Evolutionary conservation across 2,113 vertebrate genomes (phyloP), one percentile per base, ranked within the genome.

Genomic region (Eudyptes chrysolophus): DNA sequence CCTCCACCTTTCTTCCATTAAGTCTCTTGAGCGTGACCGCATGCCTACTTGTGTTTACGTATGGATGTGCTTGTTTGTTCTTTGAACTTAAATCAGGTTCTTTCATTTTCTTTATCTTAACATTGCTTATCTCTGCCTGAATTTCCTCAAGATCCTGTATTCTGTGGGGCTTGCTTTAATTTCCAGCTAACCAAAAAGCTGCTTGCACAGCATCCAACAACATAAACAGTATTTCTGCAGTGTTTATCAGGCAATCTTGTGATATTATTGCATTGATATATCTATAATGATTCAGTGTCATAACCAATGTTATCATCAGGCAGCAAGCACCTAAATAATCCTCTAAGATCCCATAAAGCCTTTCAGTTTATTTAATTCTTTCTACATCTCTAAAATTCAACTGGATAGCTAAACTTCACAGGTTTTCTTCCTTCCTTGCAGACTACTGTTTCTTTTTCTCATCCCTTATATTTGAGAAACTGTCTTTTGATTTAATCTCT

Each of bases 281-380:
- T 89, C 58, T 71, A 48, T 93, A 97, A 97, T 80, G 81, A 97
- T 84, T 88, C 84, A 69, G 19, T 90, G 65, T 94, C 91, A 94
- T 96, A 97, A 94, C 69, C 77, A 94, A 62, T 71, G 79, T 89
- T 97, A 96, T 97, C 61, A 12, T 80, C 87, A 95, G 77, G 36
- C 49, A 87, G 40, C 60, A 85, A 96, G 14, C 18, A 54, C 64
- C 90, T 96, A 97, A 97, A 94, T 97, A 94, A 96, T 92, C 51
- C 44, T 84, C 64, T 90, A 87, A 94, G 51, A 96, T 84, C 55
- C 34, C 61, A 46, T 95, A 94, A 95, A 87, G 29, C 44, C 49
- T 96, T 97, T 94, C 54, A 81, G 6, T 72, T 46, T 85, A 94
- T 96, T 93, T 91, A 83, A 54, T 95, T 92, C 27, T 80, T 98